These are phyloP conservation scores for Nannoperca australis DNA, from an alignment of 2,797 vertebrate species.

Conservation along the genomic window DNA sequence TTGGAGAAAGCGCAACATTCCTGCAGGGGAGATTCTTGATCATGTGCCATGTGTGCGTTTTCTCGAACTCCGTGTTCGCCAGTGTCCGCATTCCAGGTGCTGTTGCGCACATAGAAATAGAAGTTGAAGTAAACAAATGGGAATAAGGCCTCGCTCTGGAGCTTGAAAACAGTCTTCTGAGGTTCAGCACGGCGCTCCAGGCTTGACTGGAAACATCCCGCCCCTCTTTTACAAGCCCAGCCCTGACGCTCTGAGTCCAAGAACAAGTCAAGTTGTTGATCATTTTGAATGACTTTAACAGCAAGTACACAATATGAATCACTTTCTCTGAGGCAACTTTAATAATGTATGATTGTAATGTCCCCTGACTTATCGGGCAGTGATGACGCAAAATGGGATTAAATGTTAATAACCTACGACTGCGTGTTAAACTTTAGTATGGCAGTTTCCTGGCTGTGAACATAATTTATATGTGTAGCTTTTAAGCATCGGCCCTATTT, in stretches of 20 bases:
- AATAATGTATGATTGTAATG: not conserved
- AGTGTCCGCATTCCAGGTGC: conserved; percentile 96
- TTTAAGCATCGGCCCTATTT: not conserved
- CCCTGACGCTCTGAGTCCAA: conserved; percentile 18
- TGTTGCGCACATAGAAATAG: conserved; percentile 97
- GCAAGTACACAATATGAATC: not conserved
- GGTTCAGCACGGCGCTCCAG: conserved; percentile 22
- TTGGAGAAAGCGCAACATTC: conserved; percentile 16
- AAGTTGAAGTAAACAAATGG: conserved; percentile 90
- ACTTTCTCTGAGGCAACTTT: not conserved
- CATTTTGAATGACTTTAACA: not conserved
- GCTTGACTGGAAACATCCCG: conserved; percentile 52
- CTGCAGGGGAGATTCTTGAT: conserved; percentile 19
- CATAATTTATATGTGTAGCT: not conserved
- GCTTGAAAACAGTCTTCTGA: conserved; percentile 33
- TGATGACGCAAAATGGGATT: not conserved
- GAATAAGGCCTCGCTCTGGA: conserved; percentile 51
- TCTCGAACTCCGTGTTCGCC: conserved; percentile 42
- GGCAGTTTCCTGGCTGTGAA: not conserved
- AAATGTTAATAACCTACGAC: not conserved
- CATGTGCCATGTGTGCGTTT: conserved; percentile 39
- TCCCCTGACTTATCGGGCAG: not conserved
- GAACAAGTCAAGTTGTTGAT: conserved; percentile 32
- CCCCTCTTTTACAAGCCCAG: conserved; percentile 32
- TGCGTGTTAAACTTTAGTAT: no score